Evolutionary conservation across 2,797 vertebrate species (phyloP).

Genomic region (Nasua narica): DNA sequence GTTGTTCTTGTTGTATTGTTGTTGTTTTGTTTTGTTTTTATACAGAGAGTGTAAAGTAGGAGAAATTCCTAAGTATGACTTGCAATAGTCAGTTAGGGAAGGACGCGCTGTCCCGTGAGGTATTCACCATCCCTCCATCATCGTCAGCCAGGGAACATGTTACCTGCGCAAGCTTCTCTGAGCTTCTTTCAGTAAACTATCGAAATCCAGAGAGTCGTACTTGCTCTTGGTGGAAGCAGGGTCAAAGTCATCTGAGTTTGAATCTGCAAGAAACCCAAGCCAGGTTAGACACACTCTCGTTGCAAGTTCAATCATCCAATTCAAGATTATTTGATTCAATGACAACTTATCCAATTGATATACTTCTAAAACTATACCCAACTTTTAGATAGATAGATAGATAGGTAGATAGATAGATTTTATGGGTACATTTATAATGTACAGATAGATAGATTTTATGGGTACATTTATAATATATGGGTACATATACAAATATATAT

Average conservation of each 20-base stretch:
- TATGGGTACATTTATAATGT: no score
- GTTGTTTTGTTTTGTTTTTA: slow-evolving; percentile 90
- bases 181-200: slow-evolving; percentile 99
- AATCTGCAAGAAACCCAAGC: slow-evolving; percentile 89
- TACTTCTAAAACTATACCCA: neutral
- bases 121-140: slow-evolving; percentile 90
- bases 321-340: neutral
- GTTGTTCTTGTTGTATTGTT: slow-evolving; percentile 89
- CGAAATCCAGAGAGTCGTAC: slow-evolving; percentile 99
- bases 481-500: neutral
- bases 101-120: slow-evolving; percentile 92
- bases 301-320: neutral
- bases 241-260: slow-evolving; percentile 99
- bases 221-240: slow-evolving; percentile 99
- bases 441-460: neutral
- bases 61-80: slow-evolving; percentile 86
- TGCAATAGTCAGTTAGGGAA: slow-evolving; percentile 90
- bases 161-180: slow-evolving; percentile 98
- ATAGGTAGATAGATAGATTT: neutral
- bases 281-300: neutral
- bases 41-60: slow-evolving; percentile 93
- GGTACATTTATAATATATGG: neutral
- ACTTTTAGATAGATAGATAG: neutral
- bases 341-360: neutral
- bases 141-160: slow-evolving; percentile 85